A percentile compares a stretch with the other conserved stretches of the same genome.
phyloP scores from a whole-genome alignment of 2,113 vertebrate species.

The Atractosteus spatula region DNA sequence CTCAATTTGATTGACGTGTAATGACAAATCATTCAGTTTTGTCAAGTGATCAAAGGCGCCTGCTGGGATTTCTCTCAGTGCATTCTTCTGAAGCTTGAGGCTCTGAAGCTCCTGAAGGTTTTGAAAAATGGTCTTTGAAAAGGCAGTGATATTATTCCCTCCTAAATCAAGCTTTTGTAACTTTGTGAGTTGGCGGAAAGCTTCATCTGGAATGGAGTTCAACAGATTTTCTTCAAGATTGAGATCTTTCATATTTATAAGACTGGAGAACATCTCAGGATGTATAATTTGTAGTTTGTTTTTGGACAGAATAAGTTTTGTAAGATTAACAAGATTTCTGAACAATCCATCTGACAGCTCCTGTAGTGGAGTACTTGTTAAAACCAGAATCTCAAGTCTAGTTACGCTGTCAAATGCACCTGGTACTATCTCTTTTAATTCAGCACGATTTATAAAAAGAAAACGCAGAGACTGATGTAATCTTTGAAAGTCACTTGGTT shows the following conservation, averaged over 20 bases:
- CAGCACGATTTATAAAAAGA: too few relatives aligned
- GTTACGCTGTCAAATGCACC: too few relatives aligned
- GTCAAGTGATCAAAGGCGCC: constrained; percentile 51
- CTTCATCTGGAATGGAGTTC: neutral
- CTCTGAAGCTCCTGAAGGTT: constrained; percentile 59
- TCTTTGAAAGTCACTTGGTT: too few relatives aligned
- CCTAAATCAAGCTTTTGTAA: constrained; percentile 59
- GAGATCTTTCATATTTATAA: neutral
- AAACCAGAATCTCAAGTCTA: too few relatives aligned
- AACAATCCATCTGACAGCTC: too few relatives aligned
- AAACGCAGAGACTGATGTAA: too few relatives aligned
- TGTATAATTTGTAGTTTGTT: constrained; percentile 6
- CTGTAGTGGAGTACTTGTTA: too few relatives aligned
- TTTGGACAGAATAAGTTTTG: constrained; percentile 7
- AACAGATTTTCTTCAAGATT: constrained; percentile 19
- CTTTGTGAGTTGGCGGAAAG: neutral
- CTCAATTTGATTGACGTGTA: constrained; percentile 68
- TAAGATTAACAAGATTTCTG: neutral
- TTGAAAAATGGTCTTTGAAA: constrained; percentile 54
- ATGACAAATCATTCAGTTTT: constrained; percentile 65
- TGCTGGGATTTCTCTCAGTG: constrained; percentile 51
- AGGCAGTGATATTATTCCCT: constrained; percentile 58
- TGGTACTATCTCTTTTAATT: too few relatives aligned
- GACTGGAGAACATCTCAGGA: neutral
- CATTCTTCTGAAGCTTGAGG: constrained; percentile 67